Percentiles rank a stretch among this genome's conserved stretches.
Conservation (phyloP, 2,797 vertebrate genomes). For the Labeo calbasu region DNA sequence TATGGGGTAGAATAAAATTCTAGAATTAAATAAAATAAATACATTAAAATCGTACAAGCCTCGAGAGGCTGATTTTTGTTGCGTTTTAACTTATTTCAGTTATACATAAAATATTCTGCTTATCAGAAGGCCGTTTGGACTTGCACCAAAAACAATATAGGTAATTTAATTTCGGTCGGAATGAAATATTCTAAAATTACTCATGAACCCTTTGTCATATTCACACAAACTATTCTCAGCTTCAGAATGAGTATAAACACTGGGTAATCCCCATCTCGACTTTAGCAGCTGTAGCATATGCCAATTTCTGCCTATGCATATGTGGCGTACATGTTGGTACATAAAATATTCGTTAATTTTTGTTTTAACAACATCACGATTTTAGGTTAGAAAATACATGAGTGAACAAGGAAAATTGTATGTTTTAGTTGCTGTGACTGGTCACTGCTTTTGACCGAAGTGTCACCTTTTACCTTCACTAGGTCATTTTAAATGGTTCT, state of each 20-base stretch:
- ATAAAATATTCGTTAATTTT: not conserved
- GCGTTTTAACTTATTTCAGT: not conserved
- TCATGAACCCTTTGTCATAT: not conserved
- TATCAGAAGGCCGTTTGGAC: not conserved
- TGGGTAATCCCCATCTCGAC: slow-evolving; percentile 23
- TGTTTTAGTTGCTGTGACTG: not conserved
- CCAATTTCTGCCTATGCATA: not conserved
- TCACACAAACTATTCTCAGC: not conserved
- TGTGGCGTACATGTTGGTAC: not conserved
- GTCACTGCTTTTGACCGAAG: not conserved
- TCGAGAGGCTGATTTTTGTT: not conserved
- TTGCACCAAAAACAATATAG: not conserved
- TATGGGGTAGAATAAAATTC: not conserved
- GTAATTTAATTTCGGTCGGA: not conserved
- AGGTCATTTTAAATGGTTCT: not conserved
- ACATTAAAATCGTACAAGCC: not conserved
- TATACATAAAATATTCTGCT: not conserved
- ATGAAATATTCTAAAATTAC: slow-evolving; percentile 8
- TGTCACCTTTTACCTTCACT: not conserved
- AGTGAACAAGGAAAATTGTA: not conserved
- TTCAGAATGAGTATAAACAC: slow-evolving; percentile 14
- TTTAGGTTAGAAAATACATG: not conserved
- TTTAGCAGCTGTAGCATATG: not conserved
- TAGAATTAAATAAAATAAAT: not conserved
- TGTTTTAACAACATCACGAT: not conserved